Percentiles rank a stretch among this genome's conserved stretches.
Evolutionary conservation across 2,888 invertebrate species (phyloP).

Genomic region (Prosapia bicincta): DNA sequence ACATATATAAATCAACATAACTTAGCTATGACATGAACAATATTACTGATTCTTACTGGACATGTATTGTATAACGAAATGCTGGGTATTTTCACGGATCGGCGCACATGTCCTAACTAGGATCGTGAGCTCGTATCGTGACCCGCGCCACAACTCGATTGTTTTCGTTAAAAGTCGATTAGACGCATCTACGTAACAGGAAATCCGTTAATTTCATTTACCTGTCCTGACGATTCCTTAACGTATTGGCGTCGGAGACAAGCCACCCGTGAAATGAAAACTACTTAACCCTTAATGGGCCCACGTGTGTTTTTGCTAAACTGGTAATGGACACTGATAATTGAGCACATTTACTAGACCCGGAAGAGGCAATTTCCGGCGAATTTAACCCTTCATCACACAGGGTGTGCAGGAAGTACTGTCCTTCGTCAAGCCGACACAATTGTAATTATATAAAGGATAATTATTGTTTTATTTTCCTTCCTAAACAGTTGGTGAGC

Average conservation of each 20-base stretch:
- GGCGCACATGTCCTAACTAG: background rate
- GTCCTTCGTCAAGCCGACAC: background rate
- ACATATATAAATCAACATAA: too few relatives aligned
- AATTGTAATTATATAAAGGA: background rate
- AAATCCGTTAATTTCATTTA: background rate
- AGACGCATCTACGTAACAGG: background rate
- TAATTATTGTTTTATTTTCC: background rate
- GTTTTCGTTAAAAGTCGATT: background rate
- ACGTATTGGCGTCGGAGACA: too few relatives aligned
- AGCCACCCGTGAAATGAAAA: slow-evolving; percentile 18
- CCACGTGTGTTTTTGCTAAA: slow-evolving; percentile 16
- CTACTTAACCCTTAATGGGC: background rate
- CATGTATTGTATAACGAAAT: too few relatives aligned
- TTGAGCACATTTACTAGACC: background rate
- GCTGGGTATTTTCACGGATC: too few relatives aligned
- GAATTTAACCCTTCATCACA: background rate
- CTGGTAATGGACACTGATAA: background rate
- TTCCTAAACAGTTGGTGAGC: background rate
- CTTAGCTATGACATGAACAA: too few relatives aligned
- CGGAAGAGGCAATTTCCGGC: background rate
- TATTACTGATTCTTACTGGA: too few relatives aligned
- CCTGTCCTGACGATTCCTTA: slow-evolving; percentile 5
- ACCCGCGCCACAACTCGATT: background rate
- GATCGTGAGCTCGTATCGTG: background rate
- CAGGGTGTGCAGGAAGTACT: background rate